Evolutionary conservation across 2,797 vertebrate species (phyloP), one percentile per base, ranked within the genome.

Genomic region (Serranus cabrilla): DNA sequence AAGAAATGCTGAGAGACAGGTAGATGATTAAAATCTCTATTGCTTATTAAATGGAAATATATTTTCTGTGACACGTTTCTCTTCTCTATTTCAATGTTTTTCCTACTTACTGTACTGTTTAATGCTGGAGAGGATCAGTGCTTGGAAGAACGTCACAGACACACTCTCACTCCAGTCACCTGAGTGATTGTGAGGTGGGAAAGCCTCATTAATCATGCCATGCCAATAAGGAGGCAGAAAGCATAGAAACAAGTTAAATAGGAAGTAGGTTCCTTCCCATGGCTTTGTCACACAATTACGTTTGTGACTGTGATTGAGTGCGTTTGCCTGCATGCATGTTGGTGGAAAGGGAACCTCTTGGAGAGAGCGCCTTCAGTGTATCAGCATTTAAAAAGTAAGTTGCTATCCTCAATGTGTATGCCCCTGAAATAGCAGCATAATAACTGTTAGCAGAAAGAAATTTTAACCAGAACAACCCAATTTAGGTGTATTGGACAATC

Each of bases 201-300:
- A 60, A 43, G 23, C 49, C 76, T 85, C 87, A 91, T 92, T 91
- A 88, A 93, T 93, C 92, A 91, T 1, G 1, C 47, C 39, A 46
- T 56, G 62, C 83, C 90, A 81, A 88, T 84, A 71, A 89, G 63
- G 74, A 85, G 87, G 84, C 85, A 78, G 78, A 82, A 63, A 70
- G 80, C 83, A 85, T 56, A 76, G 87, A 83, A 86, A 83, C 76
- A 72, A 39, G 70, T 87, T 81, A 82, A 89, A 86, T 76, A 81
- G 79, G 88, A 91, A 89, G 85, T 82, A 80, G 84, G 83, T 85
- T 86, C 25, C 83, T 86, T 91, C 89, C 92, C 77, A 74, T 75
- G 87, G 78, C 88, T 82, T 92, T 64, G 58, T 82, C 78, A 81
- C 85, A 86, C 83, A 81, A 80, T 85, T 86, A 86, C 52, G 6